Percentiles rank a stretch among this genome's conserved stretches.
Conservation (phyloP, 2,113 vertebrate genomes). For the Rhagologus leucostigma region DNA sequence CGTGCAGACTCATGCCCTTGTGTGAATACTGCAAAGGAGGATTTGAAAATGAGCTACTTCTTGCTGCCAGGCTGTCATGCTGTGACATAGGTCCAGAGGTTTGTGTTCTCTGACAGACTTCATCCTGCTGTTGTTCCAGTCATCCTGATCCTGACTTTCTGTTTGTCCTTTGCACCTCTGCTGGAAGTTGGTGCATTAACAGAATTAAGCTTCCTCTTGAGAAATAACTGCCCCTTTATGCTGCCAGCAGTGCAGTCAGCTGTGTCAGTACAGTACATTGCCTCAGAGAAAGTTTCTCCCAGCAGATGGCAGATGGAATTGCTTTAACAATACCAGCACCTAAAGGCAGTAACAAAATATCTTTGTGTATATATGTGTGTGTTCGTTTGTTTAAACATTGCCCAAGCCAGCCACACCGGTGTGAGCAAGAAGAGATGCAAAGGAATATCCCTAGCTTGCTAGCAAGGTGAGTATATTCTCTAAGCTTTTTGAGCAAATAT, state of each 20-base stretch:
- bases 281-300: neutral
- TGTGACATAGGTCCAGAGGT: neutral
- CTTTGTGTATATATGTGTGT: rapidly evolving
- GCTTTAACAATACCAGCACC: neutral
- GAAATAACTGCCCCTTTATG: neutral
- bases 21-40: no score
- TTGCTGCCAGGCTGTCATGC: neutral
- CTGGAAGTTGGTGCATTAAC: neutral
- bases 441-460: neutral
- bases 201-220: neutral
- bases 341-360: neutral
- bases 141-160: neutral
- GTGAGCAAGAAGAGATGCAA: neutral
- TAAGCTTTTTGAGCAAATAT: neutral
- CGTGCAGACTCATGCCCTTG: no score
- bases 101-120: neutral
- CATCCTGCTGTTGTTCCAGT: neutral
- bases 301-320: slow-evolving; percentile 34
- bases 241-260: neutral
- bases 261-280: neutral
- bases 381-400: neutral
- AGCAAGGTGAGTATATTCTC: neutral
- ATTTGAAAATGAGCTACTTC: neutral
- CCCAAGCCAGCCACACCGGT: neutral
- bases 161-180: neutral